A percentile compares a stretch with the other conserved stretches of the same genome.
phyloP scores from a whole-genome alignment of 2,113 vertebrate genomes.

The Abramis brama region DNA sequence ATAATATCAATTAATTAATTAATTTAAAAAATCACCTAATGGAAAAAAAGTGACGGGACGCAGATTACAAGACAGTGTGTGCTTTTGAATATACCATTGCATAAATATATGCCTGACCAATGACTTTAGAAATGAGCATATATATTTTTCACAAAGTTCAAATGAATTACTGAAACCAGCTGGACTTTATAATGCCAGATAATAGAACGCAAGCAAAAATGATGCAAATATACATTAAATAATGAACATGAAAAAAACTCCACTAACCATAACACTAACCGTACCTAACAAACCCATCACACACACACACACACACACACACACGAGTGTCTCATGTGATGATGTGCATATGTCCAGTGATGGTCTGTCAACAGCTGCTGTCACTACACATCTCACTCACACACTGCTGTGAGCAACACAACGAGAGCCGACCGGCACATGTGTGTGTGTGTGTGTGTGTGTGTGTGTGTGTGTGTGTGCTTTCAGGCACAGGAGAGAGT shows the following conservation, averaged over 20 bases:
- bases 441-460: not conserved
- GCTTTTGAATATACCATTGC: not conserved
- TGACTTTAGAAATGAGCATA: not conserved
- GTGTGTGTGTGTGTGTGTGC: too few species aligned
- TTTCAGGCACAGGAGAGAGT: too few species aligned
- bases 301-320: not conserved
- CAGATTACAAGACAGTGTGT: too few species aligned
- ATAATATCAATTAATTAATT: too few species aligned
- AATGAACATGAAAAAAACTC: not conserved
- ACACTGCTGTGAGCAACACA: not conserved
- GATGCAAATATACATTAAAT: not conserved
- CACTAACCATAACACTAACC: not conserved
- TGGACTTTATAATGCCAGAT: too few species aligned
- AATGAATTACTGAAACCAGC: not conserved
- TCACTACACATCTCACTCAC: not conserved
- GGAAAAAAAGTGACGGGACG: too few species aligned
- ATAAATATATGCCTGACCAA: not conserved
- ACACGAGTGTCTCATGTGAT: not conserved
- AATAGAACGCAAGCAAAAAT: not conserved
- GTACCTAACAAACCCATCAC: too few species aligned
- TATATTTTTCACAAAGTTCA: not conserved
- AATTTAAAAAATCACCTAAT: too few species aligned
- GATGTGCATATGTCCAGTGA: conserved; percentile 35
- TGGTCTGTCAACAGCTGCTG: conserved; percentile 2
- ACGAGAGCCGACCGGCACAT: not conserved